phyloP scores from a whole-genome alignment of 2,113 vertebrate species.

The Pholis gunnellus region DNA sequence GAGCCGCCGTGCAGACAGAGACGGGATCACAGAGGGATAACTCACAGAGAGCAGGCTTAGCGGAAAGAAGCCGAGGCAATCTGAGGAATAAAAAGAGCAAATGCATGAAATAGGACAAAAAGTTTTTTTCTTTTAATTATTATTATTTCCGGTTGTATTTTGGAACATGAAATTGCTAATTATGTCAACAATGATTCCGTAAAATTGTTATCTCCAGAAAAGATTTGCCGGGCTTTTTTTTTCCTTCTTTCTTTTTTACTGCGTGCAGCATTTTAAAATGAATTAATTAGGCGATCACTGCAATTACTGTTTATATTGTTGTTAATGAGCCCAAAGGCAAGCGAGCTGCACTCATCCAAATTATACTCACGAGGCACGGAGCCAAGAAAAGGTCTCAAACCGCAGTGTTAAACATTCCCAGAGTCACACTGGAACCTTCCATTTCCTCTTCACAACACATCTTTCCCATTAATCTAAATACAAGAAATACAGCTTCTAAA shows the following conservation, averaged over 20 bases:
- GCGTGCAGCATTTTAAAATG: slow-evolving; percentile 82
- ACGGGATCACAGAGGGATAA: slow-evolving; percentile 71
- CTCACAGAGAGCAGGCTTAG: slow-evolving; percentile 65
- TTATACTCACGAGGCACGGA: slow-evolving; percentile 83
- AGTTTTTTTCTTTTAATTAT: slow-evolving; percentile 66
- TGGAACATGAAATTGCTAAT: slow-evolving; percentile 80
- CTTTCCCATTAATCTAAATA: not conserved
- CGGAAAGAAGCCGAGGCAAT: slow-evolving; percentile 23
- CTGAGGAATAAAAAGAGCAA: slow-evolving; percentile 65
- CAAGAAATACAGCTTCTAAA: not conserved
- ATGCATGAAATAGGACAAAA: slow-evolving; percentile 56
- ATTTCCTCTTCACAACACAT: slow-evolving; percentile 25
- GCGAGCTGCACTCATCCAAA: slow-evolving; percentile 87
- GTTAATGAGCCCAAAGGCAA: slow-evolving; percentile 89
- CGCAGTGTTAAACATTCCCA: slow-evolving; percentile 66
- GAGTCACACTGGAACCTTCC: slow-evolving; percentile 24
- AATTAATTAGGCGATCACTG: slow-evolving; percentile 88
- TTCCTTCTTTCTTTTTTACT: slow-evolving; percentile 44
- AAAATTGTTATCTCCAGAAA: slow-evolving; percentile 81
- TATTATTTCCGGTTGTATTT: slow-evolving; percentile 69
- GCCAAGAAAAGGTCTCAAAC: slow-evolving; percentile 83
- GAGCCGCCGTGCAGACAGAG: slow-evolving; percentile 55
- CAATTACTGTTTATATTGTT: slow-evolving; percentile 89
- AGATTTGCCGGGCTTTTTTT: slow-evolving; percentile 78
- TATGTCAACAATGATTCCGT: slow-evolving; percentile 78